Base-by-base conservation (phyloP, 2,113 vertebrate genomes). In the Falco punctatus region DNA sequence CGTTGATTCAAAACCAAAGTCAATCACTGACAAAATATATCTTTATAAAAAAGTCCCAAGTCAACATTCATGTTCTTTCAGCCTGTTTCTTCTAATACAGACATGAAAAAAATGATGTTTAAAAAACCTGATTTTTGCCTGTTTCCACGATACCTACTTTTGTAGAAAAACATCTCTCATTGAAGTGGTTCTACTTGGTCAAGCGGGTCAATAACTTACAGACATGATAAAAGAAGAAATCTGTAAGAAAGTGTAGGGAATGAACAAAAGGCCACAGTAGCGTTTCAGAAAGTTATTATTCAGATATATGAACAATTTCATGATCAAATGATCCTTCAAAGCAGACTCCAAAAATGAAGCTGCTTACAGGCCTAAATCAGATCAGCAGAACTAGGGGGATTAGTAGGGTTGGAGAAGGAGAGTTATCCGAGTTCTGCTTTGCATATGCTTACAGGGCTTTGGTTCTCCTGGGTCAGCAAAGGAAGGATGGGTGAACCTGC, bases 331-430 rank as follows among this genome's bases (percentile, higher is more conserved):
- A 75, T 65, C 67, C 80, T 70, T 83, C 78, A 58, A 94, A 90
- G 51, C 1, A 92, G 67, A 78, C n/a, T 52, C n/a, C 38, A 78
- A 80, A 87, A 81, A 48, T 23, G 23, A 94, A 95, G 86, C 75
- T 80, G 64, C 83, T 91, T 93, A 83, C 51, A 78, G 64, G 70
- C 22, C n/a, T 83, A 67, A 81, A 89, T 74, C 86, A 92, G 80
- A 81, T 73, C 69, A 94, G 51, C 83, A 78, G 55, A 81, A 32
- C 51, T 30, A 51, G 27, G 15, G 58, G 38, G 58, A 92, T 77
- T 72, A 92, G 57, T 1, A 70, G 19, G 33, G 59, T 16, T 66
- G 67, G 15, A 88, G 58, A 64, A 86, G 62, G 4, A 40, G 28
- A 75, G 35, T 35, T 83, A 65, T 54, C 58, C 1, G 6, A 85